Base-by-base conservation (phyloP, 2,113 vertebrate species). In the Himantopus leucocephalus region DNA sequence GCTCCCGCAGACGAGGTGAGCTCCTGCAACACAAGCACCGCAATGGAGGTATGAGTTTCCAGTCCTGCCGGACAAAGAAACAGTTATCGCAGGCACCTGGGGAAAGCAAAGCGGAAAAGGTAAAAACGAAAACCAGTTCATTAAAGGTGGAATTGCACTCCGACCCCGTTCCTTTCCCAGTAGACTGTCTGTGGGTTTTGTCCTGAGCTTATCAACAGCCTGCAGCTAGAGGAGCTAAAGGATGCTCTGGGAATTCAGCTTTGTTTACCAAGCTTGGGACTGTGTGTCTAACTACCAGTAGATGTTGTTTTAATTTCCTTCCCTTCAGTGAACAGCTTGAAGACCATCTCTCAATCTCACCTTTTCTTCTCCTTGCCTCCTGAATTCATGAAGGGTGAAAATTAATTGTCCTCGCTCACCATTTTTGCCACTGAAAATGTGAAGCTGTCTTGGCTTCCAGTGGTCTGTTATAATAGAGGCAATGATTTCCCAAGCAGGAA, bases 161-260 rank as follows among this genome's bases (percentile, higher is more conserved):
- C 6, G 34, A 66, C 30, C 43, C 37, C 0, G 0, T 26, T 81
- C 58, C 66, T 72, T 78, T 89, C 74, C 76, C 70, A 66, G 17
- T 13, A 45, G 21, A 34, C 73, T 82, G 16, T 29, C 60, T 5
- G 1, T n/a, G 35, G 64, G 76, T 41, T 94, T 96, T 94, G 56
- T 91, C 73, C 48, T 45, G 32, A 60, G 83, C 20, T 97, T 95
- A 89, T 92, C 88, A 79, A 87, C 76, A 53, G 41, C 58, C 8
- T 0, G 73, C 95, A 96, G 89, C 17, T 8, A 71, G 68, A 91
- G 73, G 72, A 92, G 64, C 50, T 91, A 10, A 67, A 21, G 68
- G 89, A 64, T 86, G 76, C 68, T 87, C 64, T 84, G 94, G 94
- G 86, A 92, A 91, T 89, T 91, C 73, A 78, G 86, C 56, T 92